Evolutionary conservation across 2,888 invertebrate genomes (phyloP).

Genomic region (Spodoptera exigua): DNA sequence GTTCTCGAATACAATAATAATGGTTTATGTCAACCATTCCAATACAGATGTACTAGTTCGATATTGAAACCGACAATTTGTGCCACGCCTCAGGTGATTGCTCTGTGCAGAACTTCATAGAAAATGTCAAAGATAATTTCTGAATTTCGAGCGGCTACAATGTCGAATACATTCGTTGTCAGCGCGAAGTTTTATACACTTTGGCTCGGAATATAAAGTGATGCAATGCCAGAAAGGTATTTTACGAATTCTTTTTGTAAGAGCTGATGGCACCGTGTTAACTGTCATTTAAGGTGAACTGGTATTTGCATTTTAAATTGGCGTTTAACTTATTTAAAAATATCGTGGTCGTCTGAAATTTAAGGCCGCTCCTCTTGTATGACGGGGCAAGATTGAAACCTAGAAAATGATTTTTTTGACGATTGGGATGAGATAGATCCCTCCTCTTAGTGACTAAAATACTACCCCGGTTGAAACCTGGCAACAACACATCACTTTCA

Average conservation of each 20-base stretch:
- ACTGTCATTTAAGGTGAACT: constrained; percentile 12
- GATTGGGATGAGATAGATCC: too few species aligned
- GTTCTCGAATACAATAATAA: background rate
- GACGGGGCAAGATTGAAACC: too few species aligned
- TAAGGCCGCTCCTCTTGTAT: too few species aligned
- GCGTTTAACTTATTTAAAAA: too few species aligned
- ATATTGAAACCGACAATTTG: constrained; percentile 10
- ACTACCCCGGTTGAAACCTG: too few species aligned
- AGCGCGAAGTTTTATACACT: background rate
- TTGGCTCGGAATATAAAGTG: background rate
- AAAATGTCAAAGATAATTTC: constrained; percentile 29
- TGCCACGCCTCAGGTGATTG: constrained; percentile 13
- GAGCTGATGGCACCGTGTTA: constrained; percentile 18
- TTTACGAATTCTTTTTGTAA: constrained; percentile 33
- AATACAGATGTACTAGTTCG: background rate
- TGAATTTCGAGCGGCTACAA: constrained; percentile 17
- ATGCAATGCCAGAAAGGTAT: constrained; percentile 33
- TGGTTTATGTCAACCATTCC: background rate
- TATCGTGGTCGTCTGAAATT: too few species aligned
- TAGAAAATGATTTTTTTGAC: too few species aligned
- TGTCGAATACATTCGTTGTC: constrained; percentile 5
- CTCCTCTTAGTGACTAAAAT: too few species aligned
- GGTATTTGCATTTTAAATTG: too few species aligned
- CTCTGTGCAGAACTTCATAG: constrained; percentile 3
- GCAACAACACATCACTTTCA: too few species aligned